phyloP scores from a whole-genome alignment of 2,113 vertebrate species.

The Genyomyrus donnyi region DNA sequence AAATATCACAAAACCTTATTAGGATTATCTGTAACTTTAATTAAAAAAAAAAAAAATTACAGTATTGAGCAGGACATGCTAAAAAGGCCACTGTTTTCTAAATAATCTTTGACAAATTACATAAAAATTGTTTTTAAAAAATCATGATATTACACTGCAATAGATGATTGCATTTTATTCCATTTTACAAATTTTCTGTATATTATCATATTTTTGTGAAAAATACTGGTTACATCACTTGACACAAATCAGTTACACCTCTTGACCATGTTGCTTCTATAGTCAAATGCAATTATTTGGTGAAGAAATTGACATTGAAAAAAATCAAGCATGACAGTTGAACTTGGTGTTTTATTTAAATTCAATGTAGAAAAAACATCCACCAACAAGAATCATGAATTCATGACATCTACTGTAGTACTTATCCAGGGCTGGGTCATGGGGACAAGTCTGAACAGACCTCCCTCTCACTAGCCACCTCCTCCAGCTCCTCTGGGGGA shows the following conservation, averaged over 20 bases:
- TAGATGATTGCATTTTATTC: background rate
- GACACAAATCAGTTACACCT: no score
- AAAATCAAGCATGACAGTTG: background rate
- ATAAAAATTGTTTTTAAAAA: background rate
- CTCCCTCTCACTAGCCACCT: background rate
- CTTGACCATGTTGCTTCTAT: no score
- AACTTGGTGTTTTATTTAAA: background rate
- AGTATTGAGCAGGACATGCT: background rate
- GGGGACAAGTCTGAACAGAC: background rate
- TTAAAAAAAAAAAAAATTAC: background rate
- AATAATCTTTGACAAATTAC: background rate
- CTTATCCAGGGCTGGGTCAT: background rate
- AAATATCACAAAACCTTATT: no score
- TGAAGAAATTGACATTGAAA: background rate
- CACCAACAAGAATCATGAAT: background rate
- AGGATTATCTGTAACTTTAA: no score
- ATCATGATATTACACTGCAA: background rate
- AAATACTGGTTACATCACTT: no score
- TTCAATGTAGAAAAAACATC: background rate
- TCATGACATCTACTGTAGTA: background rate
- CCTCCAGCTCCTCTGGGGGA: background rate
- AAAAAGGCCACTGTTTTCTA: background rate
- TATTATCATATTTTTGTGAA: background rate
- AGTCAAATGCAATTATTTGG: background rate
- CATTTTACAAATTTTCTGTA: background rate